Evolutionary conservation across 2,797 vertebrate species (phyloP).

Genomic region (Eidolon dupreanum): DNA sequence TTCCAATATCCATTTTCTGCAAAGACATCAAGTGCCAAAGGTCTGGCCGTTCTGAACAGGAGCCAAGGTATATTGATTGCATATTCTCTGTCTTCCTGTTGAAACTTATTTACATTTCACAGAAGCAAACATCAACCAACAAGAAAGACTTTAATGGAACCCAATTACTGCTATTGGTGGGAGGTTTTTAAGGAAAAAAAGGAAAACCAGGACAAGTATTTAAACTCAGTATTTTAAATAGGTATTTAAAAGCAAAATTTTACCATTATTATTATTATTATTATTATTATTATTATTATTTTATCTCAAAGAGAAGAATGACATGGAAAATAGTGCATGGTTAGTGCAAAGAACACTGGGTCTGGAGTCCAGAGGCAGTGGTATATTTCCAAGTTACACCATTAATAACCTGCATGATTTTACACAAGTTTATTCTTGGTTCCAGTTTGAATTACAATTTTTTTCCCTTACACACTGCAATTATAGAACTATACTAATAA

Average conservation of each 20-base stretch:
- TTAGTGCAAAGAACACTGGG: neutral
- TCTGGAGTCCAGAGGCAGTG: neutral
- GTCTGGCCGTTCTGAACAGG: conserved; percentile 75
- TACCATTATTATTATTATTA: neutral
- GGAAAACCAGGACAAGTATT: neutral
- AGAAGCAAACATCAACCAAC: neutral
- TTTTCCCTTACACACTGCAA: neutral
- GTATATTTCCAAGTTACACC: neutral
- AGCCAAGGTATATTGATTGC: conserved; percentile 80
- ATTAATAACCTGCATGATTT: neutral
- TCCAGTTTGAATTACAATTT: neutral
- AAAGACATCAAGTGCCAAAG: conserved; percentile 79
- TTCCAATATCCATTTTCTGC: conserved; percentile 80
- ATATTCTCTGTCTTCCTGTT: conserved; percentile 41
- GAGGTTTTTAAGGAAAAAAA: neutral
- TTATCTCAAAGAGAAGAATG: neutral
- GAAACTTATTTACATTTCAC: conserved; percentile 45
- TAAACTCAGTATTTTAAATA: neutral
- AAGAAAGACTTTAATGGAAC: neutral
- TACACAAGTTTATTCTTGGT: neutral
- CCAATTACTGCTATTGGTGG: neutral
- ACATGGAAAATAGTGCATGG: neutral
- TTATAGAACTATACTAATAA: neutral
- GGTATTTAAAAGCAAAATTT: neutral
- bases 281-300: neutral